Percentiles rank a stretch among this genome's conserved stretches.
Conservation (phyloP, 2,113 vertebrate genomes). For the Sciurus niger region DNA sequence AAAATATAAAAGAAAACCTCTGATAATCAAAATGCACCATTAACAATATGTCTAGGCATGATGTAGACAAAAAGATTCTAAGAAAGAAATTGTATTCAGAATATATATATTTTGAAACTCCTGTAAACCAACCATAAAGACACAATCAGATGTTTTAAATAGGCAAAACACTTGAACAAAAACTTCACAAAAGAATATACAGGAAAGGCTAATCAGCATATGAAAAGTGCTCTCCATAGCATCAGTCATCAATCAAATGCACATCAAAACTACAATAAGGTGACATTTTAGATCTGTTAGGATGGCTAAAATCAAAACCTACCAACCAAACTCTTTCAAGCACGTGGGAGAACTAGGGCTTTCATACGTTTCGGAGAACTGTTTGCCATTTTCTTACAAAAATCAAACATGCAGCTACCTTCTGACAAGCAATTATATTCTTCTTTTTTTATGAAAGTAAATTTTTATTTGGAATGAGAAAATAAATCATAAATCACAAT, state of each 20-base stretch:
- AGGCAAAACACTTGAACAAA: not conserved
- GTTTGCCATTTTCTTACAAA: not conserved
- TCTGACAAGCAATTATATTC: not conserved
- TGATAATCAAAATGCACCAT: not conserved
- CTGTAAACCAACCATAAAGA: not conserved
- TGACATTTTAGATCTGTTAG: not conserved
- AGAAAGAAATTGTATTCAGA: not conserved
- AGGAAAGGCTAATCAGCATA: not conserved
- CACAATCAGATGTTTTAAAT: not conserved
- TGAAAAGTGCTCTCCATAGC: not conserved
- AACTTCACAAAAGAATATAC: not conserved
- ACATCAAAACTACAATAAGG: not conserved
- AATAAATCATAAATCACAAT: slow-evolving; percentile 40
- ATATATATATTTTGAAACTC: not conserved
- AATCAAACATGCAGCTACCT: not conserved
- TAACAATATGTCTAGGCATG: not conserved
- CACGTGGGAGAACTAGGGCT: not conserved
- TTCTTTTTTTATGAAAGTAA: not conserved
- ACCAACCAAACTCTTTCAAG: not conserved
- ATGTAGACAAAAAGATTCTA: not conserved
- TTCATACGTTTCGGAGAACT: not conserved
- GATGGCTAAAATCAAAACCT: not conserved
- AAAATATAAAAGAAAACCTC: not conserved
- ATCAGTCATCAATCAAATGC: not conserved
- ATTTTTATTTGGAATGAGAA: slow-evolving; percentile 35